A percentile compares a stretch with the other conserved stretches of the same genome.
Conservation (phyloP, 2,113 vertebrate species). For the Syrmaticus mikado region DNA sequence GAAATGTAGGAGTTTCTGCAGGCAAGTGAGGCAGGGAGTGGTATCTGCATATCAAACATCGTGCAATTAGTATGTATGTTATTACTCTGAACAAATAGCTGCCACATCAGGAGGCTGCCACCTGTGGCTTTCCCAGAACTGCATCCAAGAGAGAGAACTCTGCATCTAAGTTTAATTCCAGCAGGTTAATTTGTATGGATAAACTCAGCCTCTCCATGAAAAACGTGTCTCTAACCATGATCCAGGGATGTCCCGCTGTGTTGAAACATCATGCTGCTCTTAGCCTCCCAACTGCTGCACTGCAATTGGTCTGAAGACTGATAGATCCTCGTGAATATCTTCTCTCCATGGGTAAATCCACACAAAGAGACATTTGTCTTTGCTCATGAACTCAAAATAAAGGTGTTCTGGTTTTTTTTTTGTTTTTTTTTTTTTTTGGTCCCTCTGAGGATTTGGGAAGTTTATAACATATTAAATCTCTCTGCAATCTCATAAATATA, state of each 20-base stretch:
- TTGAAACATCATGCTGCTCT: background rate
- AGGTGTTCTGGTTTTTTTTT: background rate
- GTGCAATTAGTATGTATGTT: accelerated
- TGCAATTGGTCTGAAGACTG: background rate
- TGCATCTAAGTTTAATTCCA: background rate
- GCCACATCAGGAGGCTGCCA: background rate
- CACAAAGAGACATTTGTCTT: background rate
- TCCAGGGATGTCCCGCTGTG: background rate
- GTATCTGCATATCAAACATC: background rate
- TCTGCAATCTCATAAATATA: slow-evolving; percentile 67
- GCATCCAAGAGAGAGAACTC: background rate
- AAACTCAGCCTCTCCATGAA: background rate
- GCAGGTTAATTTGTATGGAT: background rate
- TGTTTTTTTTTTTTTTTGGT: background rate
- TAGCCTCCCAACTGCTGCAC: background rate
- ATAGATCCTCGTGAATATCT: background rate
- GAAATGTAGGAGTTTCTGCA: background rate
- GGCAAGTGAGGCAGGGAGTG: background rate
- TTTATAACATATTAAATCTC: slow-evolving; percentile 26
- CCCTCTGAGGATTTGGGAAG: background rate
- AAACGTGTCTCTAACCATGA: accelerated
- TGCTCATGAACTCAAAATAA: background rate
- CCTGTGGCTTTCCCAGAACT: background rate
- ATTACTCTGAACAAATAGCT: background rate
- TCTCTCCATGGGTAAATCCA: background rate